These are phyloP conservation scores for Corvus moneduloides DNA, from an alignment of 2,113 vertebrate species.

Conservation along the genomic window DNA sequence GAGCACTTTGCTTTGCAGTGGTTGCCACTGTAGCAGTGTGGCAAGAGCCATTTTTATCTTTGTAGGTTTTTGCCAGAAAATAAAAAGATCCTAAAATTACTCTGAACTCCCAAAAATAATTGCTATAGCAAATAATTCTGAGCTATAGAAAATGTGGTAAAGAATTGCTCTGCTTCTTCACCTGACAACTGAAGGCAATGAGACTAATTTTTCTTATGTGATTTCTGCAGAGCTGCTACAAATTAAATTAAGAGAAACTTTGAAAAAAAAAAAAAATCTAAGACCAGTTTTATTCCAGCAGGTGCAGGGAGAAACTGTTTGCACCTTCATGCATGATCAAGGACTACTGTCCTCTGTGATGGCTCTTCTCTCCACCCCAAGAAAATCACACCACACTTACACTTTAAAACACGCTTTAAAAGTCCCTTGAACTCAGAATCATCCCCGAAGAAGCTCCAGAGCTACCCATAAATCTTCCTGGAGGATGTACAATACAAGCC, in stretches of 20 bases:
- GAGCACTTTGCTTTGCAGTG: conserved; percentile 10
- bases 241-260: background rate
- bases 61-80: background rate
- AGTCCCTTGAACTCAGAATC: background rate
- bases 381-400: background rate
- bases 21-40: conserved; percentile 6
- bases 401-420: background rate
- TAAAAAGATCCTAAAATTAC: background rate
- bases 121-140: background rate
- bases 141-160: background rate
- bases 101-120: conserved; percentile 15
- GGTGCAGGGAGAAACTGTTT: background rate
- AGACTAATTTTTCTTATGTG: background rate
- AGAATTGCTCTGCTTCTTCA: background rate
- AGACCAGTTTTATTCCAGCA: background rate
- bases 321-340: background rate
- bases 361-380: background rate
- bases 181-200: background rate
- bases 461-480: background rate
- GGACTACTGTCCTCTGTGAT: background rate
- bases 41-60: conserved; percentile 31
- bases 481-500: background rate
- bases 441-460: background rate
- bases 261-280: background rate
- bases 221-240: background rate